Evolutionary conservation across 2,888 invertebrate species (phyloP).

Genomic region (Oxystoma pomonae): DNA sequence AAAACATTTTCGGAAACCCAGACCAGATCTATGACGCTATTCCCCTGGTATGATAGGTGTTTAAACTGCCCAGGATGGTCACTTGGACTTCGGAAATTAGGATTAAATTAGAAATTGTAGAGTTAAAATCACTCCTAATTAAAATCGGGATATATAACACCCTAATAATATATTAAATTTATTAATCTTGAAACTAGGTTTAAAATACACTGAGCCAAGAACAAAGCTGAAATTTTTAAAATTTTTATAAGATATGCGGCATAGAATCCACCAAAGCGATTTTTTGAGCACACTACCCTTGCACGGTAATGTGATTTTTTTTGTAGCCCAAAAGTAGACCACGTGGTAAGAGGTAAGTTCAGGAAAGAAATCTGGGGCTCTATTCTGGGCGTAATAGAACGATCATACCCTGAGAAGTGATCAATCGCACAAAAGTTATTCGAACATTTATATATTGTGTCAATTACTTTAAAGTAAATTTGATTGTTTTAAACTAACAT

Average conservation of each 20-base stretch:
- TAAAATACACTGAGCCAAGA: background rate
- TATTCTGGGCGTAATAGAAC: too few relatives aligned
- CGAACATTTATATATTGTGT: too few relatives aligned
- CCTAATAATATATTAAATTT: background rate
- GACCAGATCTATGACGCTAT: background rate
- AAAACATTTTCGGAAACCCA: background rate
- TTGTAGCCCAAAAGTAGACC: background rate
- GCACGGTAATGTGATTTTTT: background rate
- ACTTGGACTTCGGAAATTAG: background rate
- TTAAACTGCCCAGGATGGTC: background rate
- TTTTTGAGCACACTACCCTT: background rate
- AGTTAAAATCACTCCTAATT: too few relatives aligned
- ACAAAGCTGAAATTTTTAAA: background rate
- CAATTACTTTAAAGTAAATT: too few relatives aligned
- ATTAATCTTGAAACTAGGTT: background rate
- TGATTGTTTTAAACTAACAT: too few relatives aligned
- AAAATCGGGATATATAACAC: too few relatives aligned
- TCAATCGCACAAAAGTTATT: too few relatives aligned
- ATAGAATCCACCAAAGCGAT: background rate
- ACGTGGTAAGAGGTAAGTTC: background rate
- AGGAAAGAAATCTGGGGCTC: background rate
- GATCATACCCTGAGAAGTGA: too few relatives aligned
- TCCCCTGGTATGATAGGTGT: background rate
- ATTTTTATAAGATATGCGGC: background rate
- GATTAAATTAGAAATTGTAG: background rate